These are phyloP conservation scores for Entomyzon cyanotis DNA, from an alignment of 2,113 vertebrate species.

Conservation along the genomic window DNA sequence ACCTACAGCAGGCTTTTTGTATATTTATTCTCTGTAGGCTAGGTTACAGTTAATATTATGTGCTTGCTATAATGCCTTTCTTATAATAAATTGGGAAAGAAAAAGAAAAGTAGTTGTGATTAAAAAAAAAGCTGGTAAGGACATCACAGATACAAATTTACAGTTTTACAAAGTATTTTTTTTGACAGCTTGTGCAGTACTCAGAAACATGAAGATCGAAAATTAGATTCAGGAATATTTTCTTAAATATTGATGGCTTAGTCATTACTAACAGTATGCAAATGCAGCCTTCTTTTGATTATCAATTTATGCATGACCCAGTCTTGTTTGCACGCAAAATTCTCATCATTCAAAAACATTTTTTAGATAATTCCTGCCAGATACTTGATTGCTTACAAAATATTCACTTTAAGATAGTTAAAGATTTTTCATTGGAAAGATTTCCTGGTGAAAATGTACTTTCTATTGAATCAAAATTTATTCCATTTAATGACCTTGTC, in stretches of 20 bases:
- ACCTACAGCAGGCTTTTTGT: neutral
- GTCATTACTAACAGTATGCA: neutral
- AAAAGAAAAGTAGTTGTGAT: neutral
- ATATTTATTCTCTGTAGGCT: neutral
- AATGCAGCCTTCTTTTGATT: neutral
- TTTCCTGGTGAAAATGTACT: neutral
- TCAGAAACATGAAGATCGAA: neutral
- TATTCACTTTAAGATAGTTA: neutral
- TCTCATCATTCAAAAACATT: neutral
- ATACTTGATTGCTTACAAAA: neutral
- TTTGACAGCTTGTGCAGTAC: neutral
- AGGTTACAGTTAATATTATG: neutral
- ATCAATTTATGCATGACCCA: neutral
- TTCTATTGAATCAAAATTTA: neutral
- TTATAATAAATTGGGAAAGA: neutral
- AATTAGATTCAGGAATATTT: neutral
- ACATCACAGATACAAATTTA: neutral
- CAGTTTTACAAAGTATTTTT: neutral
- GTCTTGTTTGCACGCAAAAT: neutral
- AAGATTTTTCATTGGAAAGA: neutral
- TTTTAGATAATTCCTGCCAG: neutral
- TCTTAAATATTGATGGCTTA: neutral
- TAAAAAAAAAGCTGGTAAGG: neutral
- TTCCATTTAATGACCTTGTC: neutral
- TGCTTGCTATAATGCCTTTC: neutral